These are phyloP conservation scores for Macrophya alboannulata DNA, from an alignment of 2,888 invertebrate genomes.

Conservation along the genomic window DNA sequence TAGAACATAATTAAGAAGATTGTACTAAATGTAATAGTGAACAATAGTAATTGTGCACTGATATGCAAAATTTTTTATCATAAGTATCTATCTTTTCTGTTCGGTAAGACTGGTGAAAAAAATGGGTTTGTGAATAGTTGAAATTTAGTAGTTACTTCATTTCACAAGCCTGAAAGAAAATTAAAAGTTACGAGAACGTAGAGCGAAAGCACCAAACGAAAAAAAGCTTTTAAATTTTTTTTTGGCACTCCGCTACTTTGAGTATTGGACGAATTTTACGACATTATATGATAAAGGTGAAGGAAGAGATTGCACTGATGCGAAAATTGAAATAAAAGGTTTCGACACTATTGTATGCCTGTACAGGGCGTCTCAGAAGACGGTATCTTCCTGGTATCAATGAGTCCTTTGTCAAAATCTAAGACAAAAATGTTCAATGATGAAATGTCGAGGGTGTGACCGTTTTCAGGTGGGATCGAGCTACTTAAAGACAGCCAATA, in stretches of 20 bases:
- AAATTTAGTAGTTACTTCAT: background rate
- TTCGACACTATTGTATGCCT: background rate
- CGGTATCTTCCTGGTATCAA: too few relatives aligned
- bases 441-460: too few relatives aligned
- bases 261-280: background rate
- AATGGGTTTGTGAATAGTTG: background rate
- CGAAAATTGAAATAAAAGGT: background rate
- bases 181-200: constrained; percentile 4
- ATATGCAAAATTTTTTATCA: background rate
- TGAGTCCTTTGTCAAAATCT: too few relatives aligned
- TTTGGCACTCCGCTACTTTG: background rate
- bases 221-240: background rate
- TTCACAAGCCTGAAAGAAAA: constrained; percentile 3
- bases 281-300: background rate
- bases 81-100: constrained; percentile 4
- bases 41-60: background rate
- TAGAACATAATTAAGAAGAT: background rate
- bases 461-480: too few relatives aligned
- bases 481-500: too few relatives aligned
- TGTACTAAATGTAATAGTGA: background rate
- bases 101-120: background rate
- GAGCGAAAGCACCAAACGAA: background rate
- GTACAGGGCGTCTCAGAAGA: background rate
- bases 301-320: background rate
- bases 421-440: too few relatives aligned